These are phyloP conservation scores for Cetonia aurata DNA, from an alignment of 2,888 invertebrate genomes.

Conservation along the genomic window DNA sequence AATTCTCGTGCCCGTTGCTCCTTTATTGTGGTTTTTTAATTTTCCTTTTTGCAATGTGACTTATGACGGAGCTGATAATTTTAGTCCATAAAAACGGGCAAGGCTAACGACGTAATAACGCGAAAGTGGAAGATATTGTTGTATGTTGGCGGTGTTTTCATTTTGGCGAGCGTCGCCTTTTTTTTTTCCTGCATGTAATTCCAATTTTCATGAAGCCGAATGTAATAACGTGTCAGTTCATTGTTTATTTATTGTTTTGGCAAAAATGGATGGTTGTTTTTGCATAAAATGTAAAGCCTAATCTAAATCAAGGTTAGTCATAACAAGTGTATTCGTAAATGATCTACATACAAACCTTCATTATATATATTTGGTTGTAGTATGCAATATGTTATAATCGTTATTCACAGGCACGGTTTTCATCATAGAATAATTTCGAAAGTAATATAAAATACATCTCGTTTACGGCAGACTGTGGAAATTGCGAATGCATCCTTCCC, in stretches of 20 bases:
- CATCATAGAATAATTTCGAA: neutral
- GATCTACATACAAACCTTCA: too few species aligned
- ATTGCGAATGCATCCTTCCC: constrained; percentile 5
- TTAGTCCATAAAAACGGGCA: constrained; percentile 31
- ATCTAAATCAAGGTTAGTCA: too few species aligned
- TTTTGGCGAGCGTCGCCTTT: neutral
- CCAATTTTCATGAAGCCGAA: too few species aligned
- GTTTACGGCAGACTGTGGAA: constrained; percentile 5
- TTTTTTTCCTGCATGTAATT: too few species aligned
- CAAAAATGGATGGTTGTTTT: too few species aligned
- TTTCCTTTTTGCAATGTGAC: constrained; percentile 33
- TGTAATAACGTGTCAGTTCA: too few species aligned
- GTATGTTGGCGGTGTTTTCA: constrained; percentile 23
- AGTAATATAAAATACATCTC: constrained; percentile 2
- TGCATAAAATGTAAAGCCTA: too few species aligned
- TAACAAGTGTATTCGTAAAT: too few species aligned
- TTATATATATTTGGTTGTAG: too few species aligned
- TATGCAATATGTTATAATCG: too few species aligned
- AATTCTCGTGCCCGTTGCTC: constrained; percentile 12
- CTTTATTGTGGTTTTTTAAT: constrained; percentile 38
- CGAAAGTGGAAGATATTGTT: constrained; percentile 28
- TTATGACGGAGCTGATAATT: constrained; percentile 33
- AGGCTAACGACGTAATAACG: constrained; percentile 34
- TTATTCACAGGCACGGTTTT: too few species aligned
- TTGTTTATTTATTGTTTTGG: too few species aligned